A percentile compares a stretch with the other conserved stretches of the same genome.
Evolutionary conservation across 2,113 vertebrate genomes (phyloP).

Genomic region (Cercocebus atys): DNA sequence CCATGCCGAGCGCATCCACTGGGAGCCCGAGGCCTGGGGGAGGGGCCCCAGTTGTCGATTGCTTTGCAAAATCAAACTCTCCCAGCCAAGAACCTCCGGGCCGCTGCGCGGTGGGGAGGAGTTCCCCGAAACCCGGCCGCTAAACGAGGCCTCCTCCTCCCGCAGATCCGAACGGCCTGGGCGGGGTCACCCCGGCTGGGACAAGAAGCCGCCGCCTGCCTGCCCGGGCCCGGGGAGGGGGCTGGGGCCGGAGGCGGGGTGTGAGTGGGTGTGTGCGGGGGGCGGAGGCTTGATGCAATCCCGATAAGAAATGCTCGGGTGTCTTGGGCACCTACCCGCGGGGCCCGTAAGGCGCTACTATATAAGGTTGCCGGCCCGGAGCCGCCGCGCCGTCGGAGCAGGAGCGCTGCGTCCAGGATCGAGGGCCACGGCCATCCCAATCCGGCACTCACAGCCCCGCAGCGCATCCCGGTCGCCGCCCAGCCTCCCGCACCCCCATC

Average conservation of each 20-base stretch:
- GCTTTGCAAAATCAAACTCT: not conserved
- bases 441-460: not conserved
- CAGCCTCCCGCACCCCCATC: not conserved
- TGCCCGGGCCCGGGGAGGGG: not conserved
- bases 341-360: slow-evolving; percentile 88
- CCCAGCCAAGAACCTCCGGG: not conserved
- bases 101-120: not conserved
- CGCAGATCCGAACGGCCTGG: not conserved
- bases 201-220: not conserved
- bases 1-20: not conserved
- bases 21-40: no score
- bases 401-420: not conserved
- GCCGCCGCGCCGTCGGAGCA: slow-evolving; percentile 57
- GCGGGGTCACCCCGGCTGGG: slow-evolving; percentile 59
- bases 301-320: slow-evolving; percentile 74
- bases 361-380: slow-evolving; percentile 85
- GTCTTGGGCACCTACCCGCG: slow-evolving; percentile 84
- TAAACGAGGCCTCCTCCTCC: not conserved
- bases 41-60: not conserved
- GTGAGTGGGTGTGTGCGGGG: slow-evolving; percentile 59
- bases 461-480: not conserved
- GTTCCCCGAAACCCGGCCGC: not conserved
- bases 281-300: slow-evolving; percentile 64
- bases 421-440: not conserved
- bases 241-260: not conserved